Percentiles rank a stretch among this genome's conserved stretches.
Evolutionary conservation across 2,888 invertebrate species (phyloP).

Genomic region (Pheosia gnoma): DNA sequence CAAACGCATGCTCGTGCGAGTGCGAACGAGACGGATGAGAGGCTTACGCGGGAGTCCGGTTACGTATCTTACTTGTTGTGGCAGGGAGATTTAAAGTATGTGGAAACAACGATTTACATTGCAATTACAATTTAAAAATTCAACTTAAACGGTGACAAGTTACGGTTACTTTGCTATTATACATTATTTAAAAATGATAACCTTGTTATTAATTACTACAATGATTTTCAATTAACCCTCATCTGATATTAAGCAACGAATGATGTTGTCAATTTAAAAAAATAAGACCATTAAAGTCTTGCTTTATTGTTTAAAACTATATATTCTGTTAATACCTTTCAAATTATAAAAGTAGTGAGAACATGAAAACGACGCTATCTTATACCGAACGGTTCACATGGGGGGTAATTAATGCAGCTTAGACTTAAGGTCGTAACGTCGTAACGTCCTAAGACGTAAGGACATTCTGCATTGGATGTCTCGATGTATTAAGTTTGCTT

Average conservation of each 20-base stretch:
- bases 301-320: too few species aligned
- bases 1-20: slow-evolving; percentile 37
- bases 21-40: slow-evolving; percentile 64
- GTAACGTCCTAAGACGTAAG: too few species aligned
- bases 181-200: slow-evolving; percentile 5
- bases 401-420: slow-evolving; percentile 25
- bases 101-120: slow-evolving; percentile 60
- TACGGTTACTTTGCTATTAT: slow-evolving; percentile 19
- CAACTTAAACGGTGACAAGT: slow-evolving; percentile 36
- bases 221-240: slow-evolving; percentile 2
- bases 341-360: neutral
- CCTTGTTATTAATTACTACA: slow-evolving; percentile 1
- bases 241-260: neutral
- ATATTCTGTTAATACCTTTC: too few species aligned
- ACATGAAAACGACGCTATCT: slow-evolving; percentile 20
- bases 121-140: slow-evolving; percentile 40
- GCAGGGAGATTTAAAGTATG: slow-evolving; percentile 64
- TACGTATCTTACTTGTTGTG: slow-evolving; percentile 65
- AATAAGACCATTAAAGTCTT: too few species aligned
- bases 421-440: too few species aligned
- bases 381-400: slow-evolving; percentile 20
- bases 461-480: too few species aligned
- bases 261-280: neutral
- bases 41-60: slow-evolving; percentile 79
- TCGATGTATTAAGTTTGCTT: too few species aligned